phyloP scores from a whole-genome alignment of 2,888 invertebrate species.

The Theristus sp. region DNA sequence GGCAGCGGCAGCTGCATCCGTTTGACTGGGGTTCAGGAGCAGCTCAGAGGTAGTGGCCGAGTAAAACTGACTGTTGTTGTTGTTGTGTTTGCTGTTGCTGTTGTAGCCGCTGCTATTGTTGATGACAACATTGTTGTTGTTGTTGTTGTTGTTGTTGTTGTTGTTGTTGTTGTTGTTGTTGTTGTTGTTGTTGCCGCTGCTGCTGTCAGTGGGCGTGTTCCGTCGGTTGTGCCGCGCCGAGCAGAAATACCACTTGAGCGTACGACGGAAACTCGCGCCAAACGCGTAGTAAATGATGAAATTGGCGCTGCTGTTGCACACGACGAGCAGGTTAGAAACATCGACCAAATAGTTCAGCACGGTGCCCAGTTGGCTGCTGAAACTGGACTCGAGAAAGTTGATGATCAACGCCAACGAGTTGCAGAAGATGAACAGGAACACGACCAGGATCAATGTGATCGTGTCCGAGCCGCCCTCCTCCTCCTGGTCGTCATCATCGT shows the following conservation, averaged over 20 bases:
- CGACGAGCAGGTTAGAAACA: slow-evolving; percentile 24
- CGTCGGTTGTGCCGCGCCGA: neutral
- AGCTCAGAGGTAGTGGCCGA: too few species aligned
- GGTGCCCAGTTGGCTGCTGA: slow-evolving; percentile 14
- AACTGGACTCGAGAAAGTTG: slow-evolving; percentile 21
- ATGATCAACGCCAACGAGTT: slow-evolving; percentile 23
- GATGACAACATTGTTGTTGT: too few species aligned
- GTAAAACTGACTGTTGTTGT: too few species aligned
- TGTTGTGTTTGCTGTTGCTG: too few species aligned
- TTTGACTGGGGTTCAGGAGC: too few species aligned
- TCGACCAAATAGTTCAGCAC: slow-evolving; percentile 26
- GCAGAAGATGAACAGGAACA: slow-evolving; percentile 25
- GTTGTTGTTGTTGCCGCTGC: too few species aligned
- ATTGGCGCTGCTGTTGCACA: slow-evolving; percentile 26
- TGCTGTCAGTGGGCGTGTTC: too few species aligned
- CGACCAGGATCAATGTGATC: slow-evolving; percentile 15
- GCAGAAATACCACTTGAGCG: neutral
- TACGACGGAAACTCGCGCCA: slow-evolving; percentile 14
- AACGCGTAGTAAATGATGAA: slow-evolving; percentile 27
- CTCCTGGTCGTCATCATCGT: neutral
- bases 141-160: too few species aligned
- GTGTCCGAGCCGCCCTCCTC: neutral
- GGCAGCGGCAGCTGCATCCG: too few species aligned
- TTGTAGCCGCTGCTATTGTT: too few species aligned
- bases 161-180: too few species aligned